These are phyloP conservation scores for Calidris pygmaea DNA, from an alignment of 2,113 vertebrate genomes.

Conservation along the genomic window DNA sequence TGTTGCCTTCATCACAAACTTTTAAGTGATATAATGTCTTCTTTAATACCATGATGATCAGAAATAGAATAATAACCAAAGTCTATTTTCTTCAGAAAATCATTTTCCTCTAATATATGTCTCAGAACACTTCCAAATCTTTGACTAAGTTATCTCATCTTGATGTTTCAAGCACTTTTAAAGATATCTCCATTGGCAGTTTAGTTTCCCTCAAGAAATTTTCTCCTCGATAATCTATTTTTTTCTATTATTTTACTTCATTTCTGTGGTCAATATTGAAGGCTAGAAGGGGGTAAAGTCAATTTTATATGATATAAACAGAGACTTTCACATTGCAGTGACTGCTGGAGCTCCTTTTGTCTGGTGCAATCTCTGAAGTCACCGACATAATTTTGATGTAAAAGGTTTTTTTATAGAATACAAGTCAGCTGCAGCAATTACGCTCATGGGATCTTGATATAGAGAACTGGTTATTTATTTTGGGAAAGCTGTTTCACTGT, in stretches of 20 bases:
- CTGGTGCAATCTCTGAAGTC: not conserved
- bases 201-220: not conserved
- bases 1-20: not conserved
- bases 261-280: not conserved
- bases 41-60: not conserved
- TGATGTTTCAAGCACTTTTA: not conserved
- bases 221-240: not conserved
- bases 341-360: not conserved
- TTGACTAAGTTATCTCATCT: not conserved
- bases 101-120: not conserved
- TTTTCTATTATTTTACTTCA: not conserved
- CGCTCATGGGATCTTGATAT: not conserved
- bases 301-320: not conserved
- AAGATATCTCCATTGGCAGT: not conserved
- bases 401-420: not conserved
- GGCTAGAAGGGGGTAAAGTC: not conserved
- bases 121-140: not conserved
- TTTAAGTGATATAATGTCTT: not conserved
- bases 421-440: constrained; percentile 16
- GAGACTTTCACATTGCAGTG: not conserved
- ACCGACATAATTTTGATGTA: not conserved
- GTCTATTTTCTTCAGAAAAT: not conserved
- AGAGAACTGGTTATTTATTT: not conserved
- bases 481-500: not conserved
- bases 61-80: not conserved